Percentiles rank a stretch among this genome's conserved stretches.
phyloP scores from a whole-genome alignment of 2,113 vertebrate genomes.

The Grallaria varia region DNA sequence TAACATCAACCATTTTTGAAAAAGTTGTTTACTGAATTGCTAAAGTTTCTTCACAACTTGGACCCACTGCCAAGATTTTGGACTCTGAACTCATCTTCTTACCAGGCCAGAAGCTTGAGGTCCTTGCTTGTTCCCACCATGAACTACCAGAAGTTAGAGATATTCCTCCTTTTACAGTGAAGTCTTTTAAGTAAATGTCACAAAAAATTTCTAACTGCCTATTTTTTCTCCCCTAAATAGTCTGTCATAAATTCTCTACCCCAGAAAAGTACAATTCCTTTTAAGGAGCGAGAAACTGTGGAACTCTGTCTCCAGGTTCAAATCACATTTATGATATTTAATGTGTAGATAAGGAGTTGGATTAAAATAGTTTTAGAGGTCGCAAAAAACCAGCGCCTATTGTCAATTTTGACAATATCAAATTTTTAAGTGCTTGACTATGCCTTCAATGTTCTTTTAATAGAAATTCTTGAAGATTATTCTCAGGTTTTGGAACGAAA shows the following conservation, averaged over 20 bases:
- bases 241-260: not conserved
- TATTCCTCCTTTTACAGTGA: not conserved
- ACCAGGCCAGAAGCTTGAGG: not conserved
- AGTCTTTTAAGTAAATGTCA: not conserved
- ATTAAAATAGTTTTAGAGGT: constrained; percentile 40
- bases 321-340: not conserved
- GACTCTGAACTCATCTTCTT: not conserved
- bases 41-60: not conserved
- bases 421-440: constrained; percentile 18
- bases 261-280: constrained; percentile 11
- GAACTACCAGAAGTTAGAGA: not conserved
- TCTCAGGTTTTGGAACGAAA: not conserved
- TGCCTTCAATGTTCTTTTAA: constrained; percentile 46
- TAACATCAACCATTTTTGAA: not conserved
- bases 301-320: constrained; percentile 2
- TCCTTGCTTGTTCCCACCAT: not conserved
- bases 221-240: not conserved
- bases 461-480: constrained; percentile 34
- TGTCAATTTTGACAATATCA: constrained; percentile 46
- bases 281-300: not conserved
- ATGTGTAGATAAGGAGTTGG: not conserved
- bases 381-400: not conserved
- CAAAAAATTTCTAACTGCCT: not conserved
- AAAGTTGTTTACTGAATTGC: not conserved
- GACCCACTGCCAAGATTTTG: not conserved